Conservation (phyloP, 2,797 vertebrate genomes). For the Hephaestus fuliginosus region DNA sequence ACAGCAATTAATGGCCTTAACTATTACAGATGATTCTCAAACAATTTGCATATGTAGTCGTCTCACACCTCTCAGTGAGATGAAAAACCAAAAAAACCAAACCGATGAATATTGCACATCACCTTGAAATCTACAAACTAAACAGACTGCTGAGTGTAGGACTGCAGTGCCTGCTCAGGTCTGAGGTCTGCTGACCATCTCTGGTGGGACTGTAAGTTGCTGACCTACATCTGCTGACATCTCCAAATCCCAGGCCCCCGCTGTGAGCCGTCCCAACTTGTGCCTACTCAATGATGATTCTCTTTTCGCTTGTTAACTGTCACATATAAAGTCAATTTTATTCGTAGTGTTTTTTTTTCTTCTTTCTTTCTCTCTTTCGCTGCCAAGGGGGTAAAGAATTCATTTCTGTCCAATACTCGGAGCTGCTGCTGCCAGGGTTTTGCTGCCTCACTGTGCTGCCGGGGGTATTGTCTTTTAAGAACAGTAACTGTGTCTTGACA, state of each 20-base stretch:
- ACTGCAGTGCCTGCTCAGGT: constrained; percentile 55
- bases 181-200: constrained; percentile 63
- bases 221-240: constrained; percentile 82
- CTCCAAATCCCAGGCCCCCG: constrained; percentile 66
- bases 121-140: constrained; percentile 1
- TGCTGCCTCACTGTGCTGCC: constrained; percentile 25
- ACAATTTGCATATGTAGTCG: not conserved
- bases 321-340: constrained; percentile 68
- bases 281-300: constrained; percentile 65
- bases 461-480: constrained; percentile 50
- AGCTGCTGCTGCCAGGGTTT: constrained; percentile 46
- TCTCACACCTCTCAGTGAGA: not conserved
- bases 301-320: constrained; percentile 76
- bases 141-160: constrained; percentile 40
- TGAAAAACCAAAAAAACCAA: not conserved
- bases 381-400: constrained; percentile 55
- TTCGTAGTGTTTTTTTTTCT: constrained; percentile 34
- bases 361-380: constrained; percentile 1
- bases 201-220: constrained; percentile 70
- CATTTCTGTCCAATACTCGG: constrained; percentile 59
- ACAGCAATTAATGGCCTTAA: not conserved
- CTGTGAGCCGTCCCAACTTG: constrained; percentile 59
- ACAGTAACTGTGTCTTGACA: constrained; percentile 48
- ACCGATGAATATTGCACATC: constrained; percentile 13
- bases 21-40: not conserved